Conservation (phyloP, 2,797 vertebrate species). For the Manis javanica region DNA sequence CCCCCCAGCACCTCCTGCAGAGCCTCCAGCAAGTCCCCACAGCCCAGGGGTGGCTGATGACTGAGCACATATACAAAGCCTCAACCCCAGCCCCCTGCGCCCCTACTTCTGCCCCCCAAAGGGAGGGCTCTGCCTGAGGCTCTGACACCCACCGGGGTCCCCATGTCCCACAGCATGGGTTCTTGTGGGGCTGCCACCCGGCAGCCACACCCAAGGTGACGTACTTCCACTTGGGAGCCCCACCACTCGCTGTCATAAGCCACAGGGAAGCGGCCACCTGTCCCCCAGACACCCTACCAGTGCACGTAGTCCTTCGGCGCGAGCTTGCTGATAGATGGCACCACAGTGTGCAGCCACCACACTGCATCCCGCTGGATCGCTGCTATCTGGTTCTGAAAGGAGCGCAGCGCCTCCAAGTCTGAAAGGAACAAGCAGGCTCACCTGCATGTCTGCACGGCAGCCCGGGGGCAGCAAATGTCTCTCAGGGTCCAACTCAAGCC, state of each 20-base stretch:
- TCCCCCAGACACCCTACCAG: constrained; percentile 88
- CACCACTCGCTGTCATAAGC: too few species aligned
- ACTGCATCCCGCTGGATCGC: constrained; percentile 97
- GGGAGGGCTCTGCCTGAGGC: background rate
- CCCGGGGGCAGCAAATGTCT: too few species aligned
- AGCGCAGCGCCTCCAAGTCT: constrained; percentile 96
- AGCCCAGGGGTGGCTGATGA: fast-evolving
- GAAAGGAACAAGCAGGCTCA: background rate
- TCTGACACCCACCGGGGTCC: fast-evolving
- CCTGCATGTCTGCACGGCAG: fast-evolving
- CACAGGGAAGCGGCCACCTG: fast-evolving
- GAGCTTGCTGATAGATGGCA: constrained; percentile 97
- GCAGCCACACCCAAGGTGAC: too few species aligned
- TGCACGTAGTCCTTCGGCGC: constrained; percentile 97
- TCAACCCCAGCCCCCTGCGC: background rate
- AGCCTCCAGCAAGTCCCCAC: too few species aligned
- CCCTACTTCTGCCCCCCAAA: fast-evolving
- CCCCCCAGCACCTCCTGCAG: background rate
- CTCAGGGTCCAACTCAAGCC: too few species aligned
- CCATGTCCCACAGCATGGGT: fast-evolving
- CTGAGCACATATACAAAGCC: fast-evolving
- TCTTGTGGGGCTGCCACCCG: too few species aligned
- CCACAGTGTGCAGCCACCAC: constrained; percentile 98
- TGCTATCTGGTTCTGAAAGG: constrained; percentile 98
- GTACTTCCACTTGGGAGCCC: too few species aligned